Evolutionary conservation across 2,888 invertebrate genomes (phyloP).

Genomic region (Lutraria lutraria): DNA sequence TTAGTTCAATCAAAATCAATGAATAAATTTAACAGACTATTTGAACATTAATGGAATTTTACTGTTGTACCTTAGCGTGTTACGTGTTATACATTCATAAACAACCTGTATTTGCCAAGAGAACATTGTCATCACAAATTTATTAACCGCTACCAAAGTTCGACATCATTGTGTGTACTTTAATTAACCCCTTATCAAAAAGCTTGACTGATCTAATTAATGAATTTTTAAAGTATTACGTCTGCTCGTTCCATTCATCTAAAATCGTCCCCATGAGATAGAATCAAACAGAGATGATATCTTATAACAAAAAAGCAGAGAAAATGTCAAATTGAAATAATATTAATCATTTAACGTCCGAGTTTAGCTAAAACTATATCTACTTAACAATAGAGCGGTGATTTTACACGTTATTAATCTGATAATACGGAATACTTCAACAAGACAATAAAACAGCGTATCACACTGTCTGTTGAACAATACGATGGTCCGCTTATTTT

Average conservation of each 20-base stretch:
- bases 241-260: neutral
- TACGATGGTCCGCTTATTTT: neutral
- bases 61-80: neutral
- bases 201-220: conserved; percentile 10
- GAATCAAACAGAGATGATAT: neutral
- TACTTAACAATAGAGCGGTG: neutral
- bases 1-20: neutral
- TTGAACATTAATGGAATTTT: neutral
- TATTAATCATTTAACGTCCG: neutral
- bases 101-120: neutral
- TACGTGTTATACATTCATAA: neutral
- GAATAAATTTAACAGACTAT: neutral
- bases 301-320: neutral
- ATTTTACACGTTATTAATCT: neutral
- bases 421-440: neutral
- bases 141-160: conserved; percentile 9
- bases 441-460: neutral
- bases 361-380: neutral
- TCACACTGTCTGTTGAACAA: neutral
- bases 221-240: neutral
- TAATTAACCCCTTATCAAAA: conserved; percentile 23
- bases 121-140: neutral
- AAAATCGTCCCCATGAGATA: conserved; percentile 7
- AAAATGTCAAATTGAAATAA: neutral
- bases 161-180: conserved; percentile 5